Evolutionary conservation across 2,888 invertebrate genomes (phyloP), one percentile per base, ranked within the genome.

Genomic region (Phrixothrix hirtus): DNA sequence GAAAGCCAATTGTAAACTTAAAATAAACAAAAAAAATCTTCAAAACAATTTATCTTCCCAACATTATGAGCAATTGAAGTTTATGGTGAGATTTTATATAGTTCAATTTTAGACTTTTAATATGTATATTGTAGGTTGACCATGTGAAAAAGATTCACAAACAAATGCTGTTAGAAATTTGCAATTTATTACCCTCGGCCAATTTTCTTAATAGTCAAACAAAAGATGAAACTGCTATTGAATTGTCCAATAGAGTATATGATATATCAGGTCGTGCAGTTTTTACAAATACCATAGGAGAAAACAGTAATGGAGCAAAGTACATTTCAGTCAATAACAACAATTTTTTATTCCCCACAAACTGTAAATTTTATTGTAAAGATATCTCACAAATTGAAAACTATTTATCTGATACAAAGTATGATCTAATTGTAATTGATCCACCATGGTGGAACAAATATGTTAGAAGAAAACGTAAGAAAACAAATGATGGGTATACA

Each of bases 401-500:
- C 36, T 63, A 74, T 15, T 69, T 83, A 29, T 45, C 65, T 13
- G 75, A 77, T 4, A 71, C 72, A 46, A 78, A 78, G 52, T 96
- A 83, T 79, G 90, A 95, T 73, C 78, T 95, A 42, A 81, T 98
- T 39, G 76, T 96, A 11, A 78, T 95, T 60, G 98, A 98, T 78
- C 97, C 97, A 21, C 96, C 97, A 0, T 98, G 97, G 97, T 86
- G 88, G 80, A 97, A 97, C 72, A 95, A 94, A 75, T 95, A 92
- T 57, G 92, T 96, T 35, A 83, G 92, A 65, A 82, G 97, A 55
- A 79, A 88, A 68, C 88, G 86, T 67, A 78, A 78, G 61, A 81
- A 81, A 48, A 80, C 80, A 41, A 80, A 83, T 52, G 76, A 86
- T 60, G 90, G 89, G 58, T 93, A 94, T 72, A 75, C 81, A 59